Evolutionary conservation across 2,888 invertebrate species (phyloP).

Genomic region (Drosophila monieri): DNA sequence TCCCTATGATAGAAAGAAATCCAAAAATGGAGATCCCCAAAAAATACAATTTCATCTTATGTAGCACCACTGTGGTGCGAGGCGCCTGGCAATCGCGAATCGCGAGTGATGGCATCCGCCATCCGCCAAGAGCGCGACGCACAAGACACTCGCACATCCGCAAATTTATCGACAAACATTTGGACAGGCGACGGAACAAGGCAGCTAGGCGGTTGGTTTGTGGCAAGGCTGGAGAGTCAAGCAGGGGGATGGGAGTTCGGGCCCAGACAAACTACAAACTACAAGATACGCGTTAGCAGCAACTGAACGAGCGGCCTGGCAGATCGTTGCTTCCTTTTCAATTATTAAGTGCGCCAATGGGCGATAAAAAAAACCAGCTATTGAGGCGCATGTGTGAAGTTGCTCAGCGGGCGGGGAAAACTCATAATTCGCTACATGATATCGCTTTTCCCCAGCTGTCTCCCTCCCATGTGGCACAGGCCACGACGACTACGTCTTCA

Average conservation of each 20-base stretch:
- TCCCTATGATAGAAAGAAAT: background rate
- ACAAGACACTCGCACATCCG: slow-evolving; percentile 80
- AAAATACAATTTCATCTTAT: background rate
- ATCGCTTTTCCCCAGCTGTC: slow-evolving; percentile 20
- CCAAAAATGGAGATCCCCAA: no score
- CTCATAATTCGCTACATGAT: slow-evolving; percentile 71
- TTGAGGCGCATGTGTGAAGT: slow-evolving; percentile 37
- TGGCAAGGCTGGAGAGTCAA: slow-evolving; percentile 13
- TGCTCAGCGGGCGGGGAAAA: slow-evolving; percentile 30
- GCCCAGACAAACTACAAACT: slow-evolving; percentile 62
- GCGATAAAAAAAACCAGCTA: slow-evolving; percentile 65
- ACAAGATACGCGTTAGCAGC: slow-evolving; percentile 34
- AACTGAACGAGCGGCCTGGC: slow-evolving; percentile 35
- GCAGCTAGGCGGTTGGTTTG: slow-evolving; percentile 5
- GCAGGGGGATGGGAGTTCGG: slow-evolving; percentile 49
- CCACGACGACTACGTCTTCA: slow-evolving; percentile 30
- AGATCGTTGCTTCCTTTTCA: slow-evolving; percentile 82
- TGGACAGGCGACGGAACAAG: slow-evolving; percentile 60
- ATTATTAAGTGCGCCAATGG: slow-evolving; percentile 81
- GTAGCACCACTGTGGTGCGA: slow-evolving; percentile 20
- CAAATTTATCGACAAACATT: slow-evolving; percentile 81
- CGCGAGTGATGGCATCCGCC: slow-evolving; percentile 77
- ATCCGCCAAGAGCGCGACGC: slow-evolving; percentile 74
- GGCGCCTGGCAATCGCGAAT: slow-evolving; percentile 49
- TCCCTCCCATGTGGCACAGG: background rate